Conservation (phyloP, 2,113 vertebrate genomes). For the Capreolus pygargus region DNA sequence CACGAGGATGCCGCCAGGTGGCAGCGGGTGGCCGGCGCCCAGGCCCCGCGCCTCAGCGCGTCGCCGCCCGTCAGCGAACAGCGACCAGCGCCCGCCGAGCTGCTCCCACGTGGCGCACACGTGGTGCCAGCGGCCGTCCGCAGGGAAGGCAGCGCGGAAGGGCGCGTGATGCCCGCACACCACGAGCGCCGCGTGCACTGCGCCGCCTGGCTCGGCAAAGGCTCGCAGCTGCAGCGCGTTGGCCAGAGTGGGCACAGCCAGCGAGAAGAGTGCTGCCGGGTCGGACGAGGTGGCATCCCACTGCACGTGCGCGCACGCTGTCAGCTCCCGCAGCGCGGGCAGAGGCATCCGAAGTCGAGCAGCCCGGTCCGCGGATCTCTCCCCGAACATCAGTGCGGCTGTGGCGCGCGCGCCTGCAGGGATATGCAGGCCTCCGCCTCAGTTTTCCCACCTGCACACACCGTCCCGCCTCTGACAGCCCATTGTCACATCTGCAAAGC, state of each 20-base stretch:
- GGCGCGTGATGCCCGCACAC: slow-evolving; percentile 88
- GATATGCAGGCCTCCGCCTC: not conserved
- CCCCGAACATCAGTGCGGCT: slow-evolving; percentile 82
- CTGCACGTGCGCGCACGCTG: slow-evolving; percentile 87
- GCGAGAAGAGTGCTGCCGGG: slow-evolving; percentile 88
- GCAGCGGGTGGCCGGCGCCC: slow-evolving; percentile 81
- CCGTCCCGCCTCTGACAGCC: not conserved
- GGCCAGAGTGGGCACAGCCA: slow-evolving; percentile 82
- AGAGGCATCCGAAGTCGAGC: slow-evolving; percentile 83
- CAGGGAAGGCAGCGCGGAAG: slow-evolving; percentile 84
- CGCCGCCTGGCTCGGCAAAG: slow-evolving; percentile 77
- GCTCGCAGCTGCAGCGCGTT: slow-evolving; percentile 92
- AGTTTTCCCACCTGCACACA: not conserved
- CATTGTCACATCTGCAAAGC: not conserved
- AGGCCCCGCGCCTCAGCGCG: slow-evolving; percentile 78
- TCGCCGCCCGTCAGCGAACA: slow-evolving; percentile 84
- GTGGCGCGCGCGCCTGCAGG: slow-evolving; percentile 65
- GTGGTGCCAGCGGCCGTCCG: slow-evolving; percentile 89
- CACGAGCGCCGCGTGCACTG: slow-evolving; percentile 86
- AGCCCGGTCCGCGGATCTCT: slow-evolving; percentile 82
- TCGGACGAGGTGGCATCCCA: slow-evolving; percentile 82
- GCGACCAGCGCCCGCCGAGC: slow-evolving; percentile 80
- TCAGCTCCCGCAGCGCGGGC: slow-evolving; percentile 82
- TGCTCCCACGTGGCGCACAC: slow-evolving; percentile 88
- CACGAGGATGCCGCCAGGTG: slow-evolving; percentile 85